These are phyloP conservation scores for Tortrix viridana DNA, from an alignment of 2,888 invertebrate genomes.

Conservation along the genomic window DNA sequence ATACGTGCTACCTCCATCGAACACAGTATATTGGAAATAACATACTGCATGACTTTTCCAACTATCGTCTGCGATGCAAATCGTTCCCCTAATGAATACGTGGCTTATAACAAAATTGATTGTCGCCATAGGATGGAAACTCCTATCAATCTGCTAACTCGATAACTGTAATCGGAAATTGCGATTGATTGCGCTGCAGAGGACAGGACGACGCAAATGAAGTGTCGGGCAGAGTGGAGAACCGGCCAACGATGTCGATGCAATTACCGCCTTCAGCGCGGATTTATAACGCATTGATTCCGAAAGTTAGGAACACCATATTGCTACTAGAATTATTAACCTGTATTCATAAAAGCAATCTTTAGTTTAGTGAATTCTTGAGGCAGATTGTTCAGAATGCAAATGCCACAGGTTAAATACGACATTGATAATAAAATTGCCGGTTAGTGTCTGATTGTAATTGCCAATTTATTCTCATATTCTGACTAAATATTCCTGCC, in stretches of 20 bases:
- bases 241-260: slow-evolving; percentile 53
- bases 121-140: not conserved
- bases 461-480: slow-evolving; percentile 6
- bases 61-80: not conserved
- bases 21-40: too few relatives aligned
- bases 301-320: not conserved
- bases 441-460: not conserved
- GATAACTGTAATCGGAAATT: slow-evolving; percentile 67
- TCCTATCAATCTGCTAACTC: slow-evolving; percentile 29
- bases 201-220: slow-evolving; percentile 49
- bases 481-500: slow-evolving; percentile 11
- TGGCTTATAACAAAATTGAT: not conserved
- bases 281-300: slow-evolving; percentile 41
- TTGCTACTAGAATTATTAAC: too few relatives aligned
- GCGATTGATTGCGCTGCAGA: slow-evolving; percentile 68
- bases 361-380: too few relatives aligned
- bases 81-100: too few relatives aligned
- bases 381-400: too few relatives aligned
- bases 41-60: not conserved
- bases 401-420: too few relatives aligned
- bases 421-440: too few relatives aligned
- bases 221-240: slow-evolving; percentile 45
- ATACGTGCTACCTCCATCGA: too few relatives aligned
- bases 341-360: too few relatives aligned
- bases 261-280: slow-evolving; percentile 51